Evolutionary conservation across 2,888 invertebrate species (phyloP), one percentile per base, ranked within the genome.

Genomic region (Argyresthia albistria): DNA sequence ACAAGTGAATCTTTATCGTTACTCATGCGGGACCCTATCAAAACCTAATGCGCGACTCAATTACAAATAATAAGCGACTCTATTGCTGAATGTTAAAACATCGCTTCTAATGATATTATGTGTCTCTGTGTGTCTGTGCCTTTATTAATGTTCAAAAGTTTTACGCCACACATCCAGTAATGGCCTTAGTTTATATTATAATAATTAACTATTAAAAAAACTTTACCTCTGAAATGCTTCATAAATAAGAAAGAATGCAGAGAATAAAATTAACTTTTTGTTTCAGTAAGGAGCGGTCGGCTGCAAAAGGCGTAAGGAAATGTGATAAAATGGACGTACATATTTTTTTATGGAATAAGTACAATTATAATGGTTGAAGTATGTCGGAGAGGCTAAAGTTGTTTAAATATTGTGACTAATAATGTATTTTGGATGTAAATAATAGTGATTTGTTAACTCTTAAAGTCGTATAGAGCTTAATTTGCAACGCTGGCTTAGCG

Each of bases 321-420:
- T 87, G 86, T 86, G 86, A 87, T 87, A 86, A 75, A 77, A 72
- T 73, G 76, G 73, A 82, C 77, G 78, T 80, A 78, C 76, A 80
- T 84, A 84, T 86, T 83, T 87, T 84, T 84, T 68, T 84, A 83
- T 78, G 73, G 76, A 80, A 78, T 82, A 80, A 84, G 84, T 84
- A 84, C 84, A 84, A 84, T 84, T 75, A 75, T 64, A 70, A 64
- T 69, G 69, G 65, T 64, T 66, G 66, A 68, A 66, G 64, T 50
- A 25, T 25, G 50, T 43, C 43, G 35, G 43, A 42, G 67, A 66
- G 63, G 61, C 67, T 64, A 65, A 63, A 61, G 67, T 69, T 69
- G 71, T 65, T 67, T 63, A 37, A 51, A 50, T 48, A 53, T 48
- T 53, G 59, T 68, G 67, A 70, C 64, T 61, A 67, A 39, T 39